Conservation (phyloP, 2,797 vertebrate species). For the Chlorospingus semifuscus region DNA sequence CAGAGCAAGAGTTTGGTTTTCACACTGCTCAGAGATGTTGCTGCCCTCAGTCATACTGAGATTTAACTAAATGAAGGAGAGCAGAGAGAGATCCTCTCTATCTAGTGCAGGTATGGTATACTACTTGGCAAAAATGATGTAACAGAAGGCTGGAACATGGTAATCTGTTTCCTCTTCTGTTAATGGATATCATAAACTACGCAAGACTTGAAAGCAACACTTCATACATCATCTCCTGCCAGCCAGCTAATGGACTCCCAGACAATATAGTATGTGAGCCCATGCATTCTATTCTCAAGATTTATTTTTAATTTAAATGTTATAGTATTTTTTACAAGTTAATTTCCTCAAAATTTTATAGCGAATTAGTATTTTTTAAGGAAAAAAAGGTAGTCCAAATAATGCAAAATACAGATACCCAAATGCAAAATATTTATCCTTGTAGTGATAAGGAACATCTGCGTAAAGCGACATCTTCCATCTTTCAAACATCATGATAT, state of each 20-base stretch:
- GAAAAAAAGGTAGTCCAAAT: background rate
- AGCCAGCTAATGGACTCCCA: background rate
- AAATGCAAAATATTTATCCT: background rate
- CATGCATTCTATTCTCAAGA: background rate
- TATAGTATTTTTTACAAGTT: background rate
- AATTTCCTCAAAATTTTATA: background rate
- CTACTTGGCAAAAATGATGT: background rate
- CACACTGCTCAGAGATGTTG: background rate
- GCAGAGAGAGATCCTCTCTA: background rate
- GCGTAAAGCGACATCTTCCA: background rate
- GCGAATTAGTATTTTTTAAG: background rate
- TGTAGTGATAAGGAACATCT: background rate
- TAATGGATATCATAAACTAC: background rate
- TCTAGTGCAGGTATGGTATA: background rate
- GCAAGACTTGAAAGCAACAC: background rate
- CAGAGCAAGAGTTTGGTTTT: background rate
- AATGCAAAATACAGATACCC: background rate
- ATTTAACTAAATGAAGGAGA: background rate
- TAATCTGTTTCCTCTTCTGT: background rate
- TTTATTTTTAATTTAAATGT: background rate
- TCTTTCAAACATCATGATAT: background rate
- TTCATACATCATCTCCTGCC: background rate
- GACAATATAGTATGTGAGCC: background rate
- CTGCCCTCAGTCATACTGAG: background rate
- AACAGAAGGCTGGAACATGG: background rate